phyloP scores from a whole-genome alignment of 1,140 invertebrate genomes.

The Drosophila pruinosa region DNA sequence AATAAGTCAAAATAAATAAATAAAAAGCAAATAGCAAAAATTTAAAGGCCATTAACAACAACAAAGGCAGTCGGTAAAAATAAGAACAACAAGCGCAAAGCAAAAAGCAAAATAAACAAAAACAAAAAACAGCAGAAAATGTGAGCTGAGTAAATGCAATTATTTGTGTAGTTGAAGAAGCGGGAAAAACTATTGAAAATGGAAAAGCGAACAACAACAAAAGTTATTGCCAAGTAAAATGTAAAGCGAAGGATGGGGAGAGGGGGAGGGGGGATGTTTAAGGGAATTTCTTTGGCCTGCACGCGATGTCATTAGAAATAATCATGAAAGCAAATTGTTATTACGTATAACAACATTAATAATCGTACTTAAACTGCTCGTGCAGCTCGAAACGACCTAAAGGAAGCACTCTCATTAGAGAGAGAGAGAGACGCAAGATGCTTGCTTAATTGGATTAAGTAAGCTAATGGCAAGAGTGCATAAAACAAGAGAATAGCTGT shows the following conservation, averaged over 20 bases:
- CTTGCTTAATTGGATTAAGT: neutral
- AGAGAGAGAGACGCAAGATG: neutral
- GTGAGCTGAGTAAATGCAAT: conserved; percentile 9
- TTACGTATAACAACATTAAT: conserved; percentile 20
- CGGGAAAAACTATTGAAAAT: conserved; percentile 5
- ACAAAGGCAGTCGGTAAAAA: conserved; percentile 5
- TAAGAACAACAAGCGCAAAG: conserved; percentile 17
- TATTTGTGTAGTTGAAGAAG: neutral
- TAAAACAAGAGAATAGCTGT: neutral
- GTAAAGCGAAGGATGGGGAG: neutral
- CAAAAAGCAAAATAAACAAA: conserved; percentile 12
- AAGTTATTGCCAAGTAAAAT: conserved; percentile 45
- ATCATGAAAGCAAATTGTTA: conserved; percentile 51
- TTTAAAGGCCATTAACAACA: conserved; percentile 52
- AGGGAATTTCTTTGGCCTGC: conserved; percentile 6
- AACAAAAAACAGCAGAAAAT: conserved; percentile 4
- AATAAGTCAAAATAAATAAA: conserved; percentile 31
- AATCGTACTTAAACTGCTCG: conserved; percentile 4
- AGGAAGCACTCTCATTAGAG: neutral
- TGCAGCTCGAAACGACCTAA: neutral
- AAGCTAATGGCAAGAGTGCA: neutral
- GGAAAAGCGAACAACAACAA: neutral
- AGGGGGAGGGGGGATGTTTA: neutral
- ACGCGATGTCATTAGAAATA: conserved; percentile 64
- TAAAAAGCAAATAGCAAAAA: conserved; percentile 10